A percentile compares a stretch with the other conserved stretches of the same genome.
Conservation (phyloP, 2,113 vertebrate genomes). For the Terrapene triunguis region DNA sequence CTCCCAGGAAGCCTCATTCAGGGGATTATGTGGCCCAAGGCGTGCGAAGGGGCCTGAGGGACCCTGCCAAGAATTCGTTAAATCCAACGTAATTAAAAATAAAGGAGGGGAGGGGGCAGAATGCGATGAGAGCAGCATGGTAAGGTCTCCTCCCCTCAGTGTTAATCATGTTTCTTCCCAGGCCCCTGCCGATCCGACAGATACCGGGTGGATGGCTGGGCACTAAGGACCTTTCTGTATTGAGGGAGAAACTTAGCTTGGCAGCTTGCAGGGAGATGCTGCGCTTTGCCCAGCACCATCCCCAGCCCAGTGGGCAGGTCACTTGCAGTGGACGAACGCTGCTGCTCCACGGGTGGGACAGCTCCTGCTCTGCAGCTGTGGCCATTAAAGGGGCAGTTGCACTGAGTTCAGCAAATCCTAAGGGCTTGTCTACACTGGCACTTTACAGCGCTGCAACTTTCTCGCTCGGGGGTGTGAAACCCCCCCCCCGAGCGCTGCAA, state of each 20-base stretch:
- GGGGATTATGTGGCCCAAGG: not conserved
- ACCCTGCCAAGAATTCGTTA: constrained; percentile 1
- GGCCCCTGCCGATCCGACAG: not conserved
- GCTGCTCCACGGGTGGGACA: too few relatives aligned
- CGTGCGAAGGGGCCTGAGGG: too few relatives aligned
- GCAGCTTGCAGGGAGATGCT: not conserved
- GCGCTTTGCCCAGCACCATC: not conserved
- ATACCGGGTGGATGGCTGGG: not conserved
- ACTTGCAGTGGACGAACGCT: not conserved
- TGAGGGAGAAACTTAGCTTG: not conserved
- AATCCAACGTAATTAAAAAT: constrained; percentile 1
- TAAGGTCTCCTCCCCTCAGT: not conserved
- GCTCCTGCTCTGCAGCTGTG: not conserved
- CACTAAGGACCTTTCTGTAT: not conserved
- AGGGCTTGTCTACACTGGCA: too few relatives aligned
- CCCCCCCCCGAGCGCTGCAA: too few relatives aligned
- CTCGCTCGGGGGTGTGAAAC: too few relatives aligned
- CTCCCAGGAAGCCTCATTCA: not conserved
- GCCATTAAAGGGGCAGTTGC: not conserved
- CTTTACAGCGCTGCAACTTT: too few relatives aligned
- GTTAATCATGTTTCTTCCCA: not conserved
- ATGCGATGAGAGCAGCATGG: not conserved
- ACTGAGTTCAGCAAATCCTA: too few relatives aligned
- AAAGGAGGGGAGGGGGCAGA: too few relatives aligned
- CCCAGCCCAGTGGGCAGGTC: not conserved